These are phyloP conservation scores for Cataglyphis altisquamis DNA, from an alignment of 2,888 invertebrate genomes.

Conservation along the genomic window DNA sequence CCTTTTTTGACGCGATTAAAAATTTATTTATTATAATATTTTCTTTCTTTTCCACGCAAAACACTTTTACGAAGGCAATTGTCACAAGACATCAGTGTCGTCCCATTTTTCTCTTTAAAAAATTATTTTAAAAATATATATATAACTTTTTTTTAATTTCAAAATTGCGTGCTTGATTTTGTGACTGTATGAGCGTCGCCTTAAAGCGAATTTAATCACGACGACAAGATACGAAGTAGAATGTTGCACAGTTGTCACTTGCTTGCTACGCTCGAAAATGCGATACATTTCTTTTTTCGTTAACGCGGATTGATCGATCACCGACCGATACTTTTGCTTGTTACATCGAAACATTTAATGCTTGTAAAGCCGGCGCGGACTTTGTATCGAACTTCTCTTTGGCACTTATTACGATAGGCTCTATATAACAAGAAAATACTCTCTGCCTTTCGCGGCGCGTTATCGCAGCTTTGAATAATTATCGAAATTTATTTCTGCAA, in stretches of 20 bases:
- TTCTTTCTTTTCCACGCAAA: neutral
- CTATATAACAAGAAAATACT: constrained; percentile 18
- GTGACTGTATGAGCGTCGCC: constrained; percentile 49
- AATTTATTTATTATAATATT: neutral
- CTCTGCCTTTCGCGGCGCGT: neutral
- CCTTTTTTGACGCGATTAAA: neutral
- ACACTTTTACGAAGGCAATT: neutral
- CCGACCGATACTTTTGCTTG: constrained; percentile 41
- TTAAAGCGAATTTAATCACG: constrained; percentile 30
- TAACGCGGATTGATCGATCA: constrained; percentile 65
- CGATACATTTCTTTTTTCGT: constrained; percentile 43
- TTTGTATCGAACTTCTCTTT: constrained; percentile 28
- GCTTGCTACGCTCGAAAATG: constrained; percentile 31
- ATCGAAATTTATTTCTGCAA: constrained; percentile 8
- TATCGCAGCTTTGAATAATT: constrained; percentile 30
- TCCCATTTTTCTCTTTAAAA: neutral
- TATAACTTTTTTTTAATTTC: neutral
- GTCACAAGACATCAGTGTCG: neutral
- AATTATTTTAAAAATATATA: neutral
- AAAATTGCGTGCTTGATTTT: neutral
- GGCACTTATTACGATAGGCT: neutral
- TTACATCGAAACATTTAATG: constrained; percentile 51
- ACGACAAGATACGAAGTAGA: constrained; percentile 60
- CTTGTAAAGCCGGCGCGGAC: constrained; percentile 36
- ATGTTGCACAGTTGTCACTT: constrained; percentile 63